Evolutionary conservation across 2,113 vertebrate genomes (phyloP).

Genomic region (Anoplopoma fimbria): DNA sequence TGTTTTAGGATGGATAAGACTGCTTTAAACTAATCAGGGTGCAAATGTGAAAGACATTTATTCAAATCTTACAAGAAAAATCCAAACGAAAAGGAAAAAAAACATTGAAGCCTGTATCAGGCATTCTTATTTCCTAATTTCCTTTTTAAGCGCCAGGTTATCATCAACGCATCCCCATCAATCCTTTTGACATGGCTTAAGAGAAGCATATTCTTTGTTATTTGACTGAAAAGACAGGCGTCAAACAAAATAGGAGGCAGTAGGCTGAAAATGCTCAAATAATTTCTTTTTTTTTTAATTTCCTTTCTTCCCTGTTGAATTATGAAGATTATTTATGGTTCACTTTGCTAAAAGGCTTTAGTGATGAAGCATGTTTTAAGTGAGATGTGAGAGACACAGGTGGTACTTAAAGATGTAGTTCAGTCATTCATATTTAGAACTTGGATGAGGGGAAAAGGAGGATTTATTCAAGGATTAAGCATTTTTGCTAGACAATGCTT

Average conservation of each 20-base stretch:
- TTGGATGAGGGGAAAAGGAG: background rate
- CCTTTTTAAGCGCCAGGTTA: background rate
- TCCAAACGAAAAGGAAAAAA: background rate
- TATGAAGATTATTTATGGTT: background rate
- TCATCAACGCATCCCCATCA: background rate
- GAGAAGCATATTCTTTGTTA: background rate
- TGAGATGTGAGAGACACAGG: conserved; percentile 26
- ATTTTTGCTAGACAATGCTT: background rate
- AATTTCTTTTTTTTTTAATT: conserved; percentile 5
- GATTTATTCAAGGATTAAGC: background rate
- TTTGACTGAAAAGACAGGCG: too few species aligned
- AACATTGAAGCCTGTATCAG: background rate
- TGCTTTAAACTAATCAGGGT: background rate
- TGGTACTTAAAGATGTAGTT: background rate
- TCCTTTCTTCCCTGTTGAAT: conserved; percentile 1
- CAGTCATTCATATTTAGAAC: conserved; percentile 2
- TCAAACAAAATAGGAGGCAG: background rate
- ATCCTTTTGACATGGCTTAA: background rate
- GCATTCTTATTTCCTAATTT: background rate
- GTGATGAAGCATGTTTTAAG: conserved; percentile 9
- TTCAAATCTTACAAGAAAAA: background rate
- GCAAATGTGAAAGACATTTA: conserved; percentile 10
- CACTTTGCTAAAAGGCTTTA: conserved; percentile 5
- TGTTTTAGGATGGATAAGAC: conserved; percentile 2
- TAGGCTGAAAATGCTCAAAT: background rate